Conservation (phyloP, 2,113 vertebrate genomes). For the Poicephalus gulielmi region DNA sequence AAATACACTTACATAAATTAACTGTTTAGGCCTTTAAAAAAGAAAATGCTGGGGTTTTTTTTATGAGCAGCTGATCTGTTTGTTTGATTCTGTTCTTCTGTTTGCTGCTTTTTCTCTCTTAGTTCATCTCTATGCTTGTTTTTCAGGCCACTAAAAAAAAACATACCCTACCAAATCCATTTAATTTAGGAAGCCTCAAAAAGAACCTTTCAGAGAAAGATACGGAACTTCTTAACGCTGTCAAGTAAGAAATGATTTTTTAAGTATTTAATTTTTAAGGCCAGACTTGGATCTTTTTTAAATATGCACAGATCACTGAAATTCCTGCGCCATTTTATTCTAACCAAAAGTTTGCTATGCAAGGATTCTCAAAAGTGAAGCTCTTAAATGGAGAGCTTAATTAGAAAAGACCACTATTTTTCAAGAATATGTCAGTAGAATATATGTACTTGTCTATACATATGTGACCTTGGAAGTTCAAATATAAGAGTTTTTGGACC, state of each 20-base stretch:
- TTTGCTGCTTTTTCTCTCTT: not conserved
- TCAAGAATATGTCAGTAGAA: not conserved
- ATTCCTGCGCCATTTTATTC: not conserved
- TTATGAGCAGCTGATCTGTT: not conserved
- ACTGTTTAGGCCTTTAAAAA: not conserved
- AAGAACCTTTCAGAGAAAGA: slow-evolving; percentile 87
- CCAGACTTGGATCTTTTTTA: not conserved
- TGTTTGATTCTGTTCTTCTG: not conserved
- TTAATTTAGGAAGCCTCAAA: slow-evolving; percentile 85
- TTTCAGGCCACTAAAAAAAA: slow-evolving; percentile 83
- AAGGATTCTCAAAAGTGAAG: not conserved
- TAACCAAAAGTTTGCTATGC: not conserved
- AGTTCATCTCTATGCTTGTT: not conserved
- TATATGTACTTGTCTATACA: not conserved
- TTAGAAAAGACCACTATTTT: not conserved
- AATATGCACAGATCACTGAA: not conserved
- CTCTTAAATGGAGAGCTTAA: not conserved
- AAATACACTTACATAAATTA: not conserved
- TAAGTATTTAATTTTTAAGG: not conserved
- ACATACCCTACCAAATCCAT: slow-evolving; percentile 83
- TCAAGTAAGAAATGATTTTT: slow-evolving; percentile 79
- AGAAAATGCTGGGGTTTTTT: not conserved
- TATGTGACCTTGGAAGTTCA: not conserved
- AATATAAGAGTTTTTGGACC: not conserved
- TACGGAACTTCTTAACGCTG: slow-evolving; percentile 77